Evolutionary conservation across 2,888 invertebrate genomes (phyloP), one percentile per base, ranked within the genome.

Genomic region (Pammene aurita): DNA sequence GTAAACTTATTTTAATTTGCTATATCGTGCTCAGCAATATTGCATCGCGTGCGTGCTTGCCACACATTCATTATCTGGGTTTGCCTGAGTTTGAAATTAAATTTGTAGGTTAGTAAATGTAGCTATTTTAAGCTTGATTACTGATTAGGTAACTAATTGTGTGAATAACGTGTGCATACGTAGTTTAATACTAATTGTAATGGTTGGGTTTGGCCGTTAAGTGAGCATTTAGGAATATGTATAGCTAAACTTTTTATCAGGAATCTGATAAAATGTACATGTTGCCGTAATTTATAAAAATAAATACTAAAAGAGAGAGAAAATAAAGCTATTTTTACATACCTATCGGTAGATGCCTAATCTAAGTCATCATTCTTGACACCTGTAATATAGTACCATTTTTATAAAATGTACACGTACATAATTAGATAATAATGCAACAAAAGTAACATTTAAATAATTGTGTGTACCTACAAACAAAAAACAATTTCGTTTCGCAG

Each of bases 101-200:
- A 69, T 69, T 65, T 65, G 69, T 69, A 50, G 64, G 69, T 69
- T 65, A 65, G 65, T 60, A 65, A 60, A 57, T 41, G 60, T 65
- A 38, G 58, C 54, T 69, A 65, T 69, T 65, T 69, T 16, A 64
- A 60, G 54, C 69, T 41, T 69, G 65, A 69, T 60, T 65, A 60
- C 34, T 69, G 65, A 69, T 60, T 65, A 60, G 60, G 41, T 14
- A 54, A 60, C 41, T 64, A 65, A 65, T 65, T 57, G 54, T 54
- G 54, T 48, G 65, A 65, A 48, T 60, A 48, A 69, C 48, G 48
- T 58, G 11, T 35, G 54, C 41, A 55, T 60, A 48, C 14, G 57
- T 64, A 54, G 54, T 42, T 46, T 60, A 26, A 34, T 48, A 60
- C 64, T 46, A 60, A 69, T 69, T 69, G 34, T 55, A 48, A 41